These are phyloP conservation scores for Dicrostonyx torquatus DNA, from an alignment of 2,797 vertebrate species.

Conservation along the genomic window DNA sequence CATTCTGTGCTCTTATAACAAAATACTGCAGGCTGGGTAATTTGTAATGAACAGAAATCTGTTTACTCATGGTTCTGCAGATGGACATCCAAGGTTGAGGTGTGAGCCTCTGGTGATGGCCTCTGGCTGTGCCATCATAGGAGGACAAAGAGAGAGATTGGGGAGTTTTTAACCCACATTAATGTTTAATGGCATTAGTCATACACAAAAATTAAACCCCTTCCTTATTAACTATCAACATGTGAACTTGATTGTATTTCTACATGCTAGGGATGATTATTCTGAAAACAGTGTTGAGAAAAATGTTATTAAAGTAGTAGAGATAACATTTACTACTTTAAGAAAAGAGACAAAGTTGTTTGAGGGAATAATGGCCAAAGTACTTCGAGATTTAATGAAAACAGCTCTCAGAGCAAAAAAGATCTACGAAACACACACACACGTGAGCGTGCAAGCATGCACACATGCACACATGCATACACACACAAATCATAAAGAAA, in stretches of 20 bases:
- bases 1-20: background rate
- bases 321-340: constrained; percentile 4
- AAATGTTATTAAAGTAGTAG: background rate
- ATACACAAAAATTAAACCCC: background rate
- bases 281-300: background rate
- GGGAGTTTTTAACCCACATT: background rate
- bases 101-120: background rate
- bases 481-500: background rate
- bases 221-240: background rate
- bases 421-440: background rate
- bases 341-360: background rate
- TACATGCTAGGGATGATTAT: background rate
- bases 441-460: rapidly evolving
- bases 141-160: background rate
- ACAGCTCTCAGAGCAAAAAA: background rate
- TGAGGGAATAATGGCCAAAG: background rate
- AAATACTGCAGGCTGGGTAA: background rate
- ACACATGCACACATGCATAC: background rate
- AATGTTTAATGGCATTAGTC: background rate
- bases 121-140: background rate
- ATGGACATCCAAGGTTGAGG: background rate
- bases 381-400: background rate
- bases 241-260: background rate
- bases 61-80: background rate
- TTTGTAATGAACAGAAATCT: background rate